Percentiles rank a stretch among this genome's conserved stretches.
These are phyloP conservation scores for Hemicrepidius hirtus DNA, from an alignment of 2,888 invertebrate genomes.

Conservation along the genomic window DNA sequence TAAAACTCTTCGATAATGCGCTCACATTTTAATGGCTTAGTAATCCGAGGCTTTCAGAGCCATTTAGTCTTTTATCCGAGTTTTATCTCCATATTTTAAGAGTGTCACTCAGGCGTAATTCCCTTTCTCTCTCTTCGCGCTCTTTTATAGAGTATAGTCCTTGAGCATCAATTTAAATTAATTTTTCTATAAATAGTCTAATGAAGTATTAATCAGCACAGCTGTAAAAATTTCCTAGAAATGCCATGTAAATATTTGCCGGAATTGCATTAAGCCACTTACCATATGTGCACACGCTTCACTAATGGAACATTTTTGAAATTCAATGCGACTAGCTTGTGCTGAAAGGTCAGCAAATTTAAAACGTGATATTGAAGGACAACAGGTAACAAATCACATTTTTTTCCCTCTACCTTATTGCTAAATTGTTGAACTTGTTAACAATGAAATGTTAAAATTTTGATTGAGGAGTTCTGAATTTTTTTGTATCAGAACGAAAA, in stretches of 20 bases:
- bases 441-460: no score
- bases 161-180: slow-evolving; percentile 38
- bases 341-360: slow-evolving; percentile 12
- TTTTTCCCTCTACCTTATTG: no score
- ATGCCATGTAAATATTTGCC: slow-evolving; percentile 18
- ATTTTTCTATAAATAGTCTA: slow-evolving; percentile 36
- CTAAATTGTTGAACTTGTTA: no score
- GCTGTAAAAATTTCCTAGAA: slow-evolving; percentile 33
- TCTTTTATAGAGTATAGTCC: background rate
- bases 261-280: slow-evolving; percentile 34
- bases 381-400: background rate
- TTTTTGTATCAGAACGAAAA: no score
- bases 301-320: slow-evolving; percentile 13
- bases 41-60: slow-evolving; percentile 47
- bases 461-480: no score
- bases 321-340: slow-evolving; percentile 6
- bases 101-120: slow-evolving; percentile 29
- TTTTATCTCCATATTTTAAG: slow-evolving; percentile 40
- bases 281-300: slow-evolving; percentile 24
- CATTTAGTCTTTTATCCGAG: slow-evolving; percentile 36
- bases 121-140: background rate
- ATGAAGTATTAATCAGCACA: slow-evolving; percentile 37
- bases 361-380: slow-evolving; percentile 7
- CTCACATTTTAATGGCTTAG: slow-evolving; percentile 45
- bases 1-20: slow-evolving; percentile 25